Conservation (phyloP, 2,113 vertebrate species). For the Ginglymostoma cirratum region DNA sequence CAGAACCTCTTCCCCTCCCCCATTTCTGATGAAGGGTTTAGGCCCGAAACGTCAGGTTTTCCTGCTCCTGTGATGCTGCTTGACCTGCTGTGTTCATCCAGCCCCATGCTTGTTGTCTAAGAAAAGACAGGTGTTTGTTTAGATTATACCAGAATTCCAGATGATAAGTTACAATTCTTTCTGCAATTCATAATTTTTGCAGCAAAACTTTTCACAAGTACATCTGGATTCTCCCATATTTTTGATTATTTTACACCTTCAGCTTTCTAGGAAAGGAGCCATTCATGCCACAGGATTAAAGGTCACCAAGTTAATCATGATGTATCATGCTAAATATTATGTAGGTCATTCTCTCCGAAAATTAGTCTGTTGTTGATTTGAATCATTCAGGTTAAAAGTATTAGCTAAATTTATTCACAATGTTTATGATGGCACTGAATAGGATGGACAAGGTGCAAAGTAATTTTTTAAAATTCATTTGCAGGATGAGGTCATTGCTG, state of each 20-base stretch:
- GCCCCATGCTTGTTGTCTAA: too few relatives aligned
- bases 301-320: background rate
- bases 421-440: background rate
- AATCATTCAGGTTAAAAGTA: background rate
- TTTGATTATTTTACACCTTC: background rate
- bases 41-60: too few relatives aligned
- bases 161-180: background rate
- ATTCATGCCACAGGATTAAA: background rate
- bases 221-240: background rate
- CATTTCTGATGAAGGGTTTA: too few relatives aligned
- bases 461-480: background rate
- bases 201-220: background rate
- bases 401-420: background rate
- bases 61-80: too few relatives aligned
- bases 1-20: too few relatives aligned
- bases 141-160: background rate
- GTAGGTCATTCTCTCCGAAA: background rate
- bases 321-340: background rate
- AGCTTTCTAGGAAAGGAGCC: background rate
- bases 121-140: background rate
- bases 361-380: background rate
- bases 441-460: background rate
- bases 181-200: background rate
- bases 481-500: too few relatives aligned
- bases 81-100: too few relatives aligned